Conservation (phyloP, 2,888 invertebrate genomes). For the Drosophila buzzatii region DNA sequence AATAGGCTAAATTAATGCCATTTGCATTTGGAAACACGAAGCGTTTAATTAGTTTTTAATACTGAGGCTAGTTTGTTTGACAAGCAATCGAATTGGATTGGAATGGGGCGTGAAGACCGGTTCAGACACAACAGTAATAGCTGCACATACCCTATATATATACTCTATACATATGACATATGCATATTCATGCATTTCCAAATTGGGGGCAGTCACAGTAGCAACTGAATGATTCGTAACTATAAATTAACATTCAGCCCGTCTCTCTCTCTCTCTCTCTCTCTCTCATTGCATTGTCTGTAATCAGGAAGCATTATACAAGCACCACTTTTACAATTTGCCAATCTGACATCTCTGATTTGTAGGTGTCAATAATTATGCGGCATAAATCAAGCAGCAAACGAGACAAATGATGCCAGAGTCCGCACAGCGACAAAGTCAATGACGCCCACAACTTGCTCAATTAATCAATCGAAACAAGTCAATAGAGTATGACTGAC, state of each 20-base stretch:
- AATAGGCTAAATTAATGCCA: slow-evolving; percentile 71
- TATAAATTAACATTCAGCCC: slow-evolving; percentile 59
- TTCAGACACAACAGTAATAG: slow-evolving; percentile 30
- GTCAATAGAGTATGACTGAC: neutral
- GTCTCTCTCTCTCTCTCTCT: neutral
- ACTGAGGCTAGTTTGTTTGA: slow-evolving; percentile 76
- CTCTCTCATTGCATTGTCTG: neutral
- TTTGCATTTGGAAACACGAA: slow-evolving; percentile 60
- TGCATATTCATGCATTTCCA: slow-evolving; percentile 38
- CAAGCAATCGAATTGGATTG: slow-evolving; percentile 68
- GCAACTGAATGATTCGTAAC: slow-evolving; percentile 40
- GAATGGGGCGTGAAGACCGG: slow-evolving; percentile 73
- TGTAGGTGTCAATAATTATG: slow-evolving; percentile 76
- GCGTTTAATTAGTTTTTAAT: slow-evolving; percentile 78
- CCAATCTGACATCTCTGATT: slow-evolving; percentile 42
- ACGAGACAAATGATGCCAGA: slow-evolving; percentile 70
- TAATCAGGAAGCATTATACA: slow-evolving; percentile 61
- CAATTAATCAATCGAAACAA: slow-evolving; percentile 66
- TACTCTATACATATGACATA: slow-evolving; percentile 14
- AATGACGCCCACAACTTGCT: slow-evolving; percentile 60
- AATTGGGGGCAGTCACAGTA: slow-evolving; percentile 19
- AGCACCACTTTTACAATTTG: slow-evolving; percentile 26
- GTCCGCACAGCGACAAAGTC: slow-evolving; percentile 31
- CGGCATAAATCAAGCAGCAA: slow-evolving; percentile 72
- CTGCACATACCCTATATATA: neutral